Base-by-base conservation (phyloP, 2,797 vertebrate species). In the Staurois parvus region DNA sequence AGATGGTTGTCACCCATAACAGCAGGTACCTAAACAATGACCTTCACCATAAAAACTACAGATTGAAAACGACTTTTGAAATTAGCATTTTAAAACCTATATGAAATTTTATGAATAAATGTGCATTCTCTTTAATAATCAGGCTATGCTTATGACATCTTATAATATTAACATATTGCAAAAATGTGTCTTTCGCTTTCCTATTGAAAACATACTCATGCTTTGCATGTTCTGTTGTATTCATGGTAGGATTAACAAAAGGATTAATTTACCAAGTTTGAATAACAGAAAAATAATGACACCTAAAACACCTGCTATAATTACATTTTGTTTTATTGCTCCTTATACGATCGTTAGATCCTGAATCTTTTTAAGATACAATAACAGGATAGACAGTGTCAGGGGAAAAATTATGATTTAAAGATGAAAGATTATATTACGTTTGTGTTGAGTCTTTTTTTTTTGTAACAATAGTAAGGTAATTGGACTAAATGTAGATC, bases 401-500 rank as follows among this genome's bases (percentile, higher is more conserved):
- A 26, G 24, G 40, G 64, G n/a, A 48, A 45, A n/a, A 73, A 48
- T 26, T 28, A 66, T 0, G 1, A n/a, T 28, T 64, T n/a, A 64
- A 64, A 64, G n/a, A 64, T 29, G 26, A 66, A 66, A 29, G 26
- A 66, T 66, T 12, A 28, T 66, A 59, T 59, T 24, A 24, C 21
- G 6, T 59, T 59, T 59, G 52, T 21, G 62, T 15, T 10, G 8
- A 29, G 26, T 26, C 10, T 26, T 66, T 66, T 66, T 24, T 24
- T 45, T 45, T 45, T 13, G 59, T 26, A 10, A 64, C 59, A 64
- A 64, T 64, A 64, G 28, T 29, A 29, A 13, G 8, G 13, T 66
- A n/a, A 72, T 9, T 72, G 24, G 12, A 24, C 10, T 45, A 48
- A 42, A 45, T 26, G 72, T 28, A 26, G 15, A 89, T 91, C 81